Evolutionary conservation across 2,888 invertebrate species (phyloP).

Genomic region (Rhagium mordax): DNA sequence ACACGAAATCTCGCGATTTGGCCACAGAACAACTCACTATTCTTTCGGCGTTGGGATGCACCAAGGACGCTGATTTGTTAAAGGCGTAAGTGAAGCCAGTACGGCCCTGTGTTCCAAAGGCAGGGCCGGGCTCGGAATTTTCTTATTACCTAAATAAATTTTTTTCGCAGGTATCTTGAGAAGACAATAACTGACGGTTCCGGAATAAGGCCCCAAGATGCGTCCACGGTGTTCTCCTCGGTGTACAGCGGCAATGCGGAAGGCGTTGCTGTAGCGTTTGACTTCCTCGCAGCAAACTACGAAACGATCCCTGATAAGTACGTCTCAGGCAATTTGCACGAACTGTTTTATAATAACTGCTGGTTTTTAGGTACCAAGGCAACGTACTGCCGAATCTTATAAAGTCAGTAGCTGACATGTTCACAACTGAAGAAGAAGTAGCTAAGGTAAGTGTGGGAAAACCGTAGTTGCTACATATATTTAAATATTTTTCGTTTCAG

Average conservation of each 20-base stretch:
- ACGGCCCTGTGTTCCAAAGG: no score
- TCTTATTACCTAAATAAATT: no score
- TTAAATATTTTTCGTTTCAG: no score
- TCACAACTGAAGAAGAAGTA: conserved; percentile 43
- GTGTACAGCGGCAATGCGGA: conserved; percentile 71
- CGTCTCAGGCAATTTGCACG: neutral
- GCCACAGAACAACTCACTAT: conserved; percentile 81
- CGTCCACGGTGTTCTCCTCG: conserved; percentile 68
- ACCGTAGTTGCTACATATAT: no score
- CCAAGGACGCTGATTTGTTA: conserved; percentile 73
- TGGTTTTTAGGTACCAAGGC: conserved; percentile 42
- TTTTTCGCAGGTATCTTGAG: conserved; percentile 59
- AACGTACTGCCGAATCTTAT: conserved; percentile 48
- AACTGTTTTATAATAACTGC: neutral
- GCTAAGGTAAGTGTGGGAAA: conserved; percentile 40
- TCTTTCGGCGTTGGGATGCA: conserved; percentile 80
- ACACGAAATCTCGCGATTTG: conserved; percentile 69
- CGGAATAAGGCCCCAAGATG: conserved; percentile 71
- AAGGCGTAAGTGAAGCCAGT: conserved; percentile 70
- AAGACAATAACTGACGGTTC: conserved; percentile 54
- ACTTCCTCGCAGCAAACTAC: conserved; percentile 71
- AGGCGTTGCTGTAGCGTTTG: conserved; percentile 71
- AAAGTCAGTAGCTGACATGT: conserved; percentile 44
- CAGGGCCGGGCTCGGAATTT: no score
- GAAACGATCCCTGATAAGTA: conserved; percentile 61